Evolutionary conservation across 37 sponge, comb jelly and placozoan genomes (phyloP), one percentile per base, ranked within the genome.

Genomic region (Geodia barretti): DNA sequence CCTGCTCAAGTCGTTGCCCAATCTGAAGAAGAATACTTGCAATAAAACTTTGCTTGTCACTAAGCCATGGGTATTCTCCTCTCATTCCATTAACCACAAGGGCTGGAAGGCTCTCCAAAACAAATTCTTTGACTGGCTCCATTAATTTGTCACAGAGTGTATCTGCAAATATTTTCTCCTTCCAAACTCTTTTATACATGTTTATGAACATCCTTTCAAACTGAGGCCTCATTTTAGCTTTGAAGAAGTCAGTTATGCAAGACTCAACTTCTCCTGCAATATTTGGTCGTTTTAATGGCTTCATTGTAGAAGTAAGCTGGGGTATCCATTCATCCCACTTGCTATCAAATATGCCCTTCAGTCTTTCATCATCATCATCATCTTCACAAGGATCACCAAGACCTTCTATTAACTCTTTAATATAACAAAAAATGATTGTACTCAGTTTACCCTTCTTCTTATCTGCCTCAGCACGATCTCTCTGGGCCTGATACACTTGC

Each of bases 301-400:
- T 11, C 19, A 20, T 11, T 11, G 17, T 58, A 19, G 60, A 58
- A 20, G 11, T 58, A 11, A 11, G 34, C 14, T 28, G 38, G 5
- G 31, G 24, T 39, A 70, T 70, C 72, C 72, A 70, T 14, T 32
- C 36, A 24, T 36, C 8, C 72, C 72, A 70, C 9, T 70, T 28
- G 4, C 4, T 32, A 4, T 70, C 38, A 70, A 70, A 70, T 14
- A 28, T 36, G 30, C 34, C 14, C 23, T 70, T 14, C 4, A 70
- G 31, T 34, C 34, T 24, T 29, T 30, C 4, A 70, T 11, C 38
- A 31, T 35, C 34, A 19, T 36, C 4, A 7, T 14, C 34, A 36
- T 34, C 36, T 14, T 7, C 8, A 5, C 34, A n/a, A n/a, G n/a
- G n/a, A n/a, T n/a, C n/a, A n/a, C n/a, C 34, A 29, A 35, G 31